Evolutionary conservation across 2,888 invertebrate species (phyloP).

Genomic region (Eumerus sabulonum): DNA sequence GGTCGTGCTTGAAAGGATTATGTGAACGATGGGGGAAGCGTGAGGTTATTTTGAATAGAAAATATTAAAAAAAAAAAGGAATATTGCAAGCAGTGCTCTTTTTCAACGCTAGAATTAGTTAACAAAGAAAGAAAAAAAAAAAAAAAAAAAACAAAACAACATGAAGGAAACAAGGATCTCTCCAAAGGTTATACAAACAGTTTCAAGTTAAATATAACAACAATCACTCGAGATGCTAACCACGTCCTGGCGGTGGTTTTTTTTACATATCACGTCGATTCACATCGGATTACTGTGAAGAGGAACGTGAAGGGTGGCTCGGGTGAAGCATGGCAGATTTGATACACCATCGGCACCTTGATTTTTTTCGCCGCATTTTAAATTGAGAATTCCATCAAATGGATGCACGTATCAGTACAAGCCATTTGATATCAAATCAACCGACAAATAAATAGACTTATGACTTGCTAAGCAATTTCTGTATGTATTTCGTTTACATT

Average conservation of each 20-base stretch:
- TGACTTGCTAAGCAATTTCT: slow-evolving; percentile 64
- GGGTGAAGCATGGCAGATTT: slow-evolving; percentile 41
- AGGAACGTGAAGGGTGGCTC: slow-evolving; percentile 35
- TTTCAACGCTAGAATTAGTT: slow-evolving; percentile 13
- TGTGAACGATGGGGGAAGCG: slow-evolving; percentile 49
- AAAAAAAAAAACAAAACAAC: background rate
- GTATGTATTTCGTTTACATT: slow-evolving; percentile 51
- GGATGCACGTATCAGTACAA: slow-evolving; percentile 53
- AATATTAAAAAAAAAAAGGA: slow-evolving; percentile 7
- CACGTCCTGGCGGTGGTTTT: slow-evolving; percentile 54
- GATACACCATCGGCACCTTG: slow-evolving; percentile 68
- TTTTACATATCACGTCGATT: slow-evolving; percentile 67
- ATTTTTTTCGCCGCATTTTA: slow-evolving; percentile 54
- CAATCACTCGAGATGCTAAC: slow-evolving; percentile 56
- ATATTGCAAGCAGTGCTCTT: slow-evolving; percentile 30
- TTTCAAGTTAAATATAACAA: slow-evolving; percentile 43
- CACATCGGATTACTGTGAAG: slow-evolving; percentile 36
- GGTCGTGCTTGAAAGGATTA: slow-evolving; percentile 66
- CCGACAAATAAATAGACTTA: slow-evolving; percentile 65
- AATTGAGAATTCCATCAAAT: slow-evolving; percentile 55
- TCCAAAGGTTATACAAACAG: slow-evolving; percentile 47
- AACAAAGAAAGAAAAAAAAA: slow-evolving; percentile 3
- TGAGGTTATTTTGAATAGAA: slow-evolving; percentile 57
- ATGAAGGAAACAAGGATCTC: slow-evolving; percentile 20
- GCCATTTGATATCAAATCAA: slow-evolving; percentile 66